A percentile compares a stretch with the other conserved stretches of the same genome.
phyloP scores from a whole-genome alignment of 2,797 vertebrate species.

The Hipposideros larvatus region DNA sequence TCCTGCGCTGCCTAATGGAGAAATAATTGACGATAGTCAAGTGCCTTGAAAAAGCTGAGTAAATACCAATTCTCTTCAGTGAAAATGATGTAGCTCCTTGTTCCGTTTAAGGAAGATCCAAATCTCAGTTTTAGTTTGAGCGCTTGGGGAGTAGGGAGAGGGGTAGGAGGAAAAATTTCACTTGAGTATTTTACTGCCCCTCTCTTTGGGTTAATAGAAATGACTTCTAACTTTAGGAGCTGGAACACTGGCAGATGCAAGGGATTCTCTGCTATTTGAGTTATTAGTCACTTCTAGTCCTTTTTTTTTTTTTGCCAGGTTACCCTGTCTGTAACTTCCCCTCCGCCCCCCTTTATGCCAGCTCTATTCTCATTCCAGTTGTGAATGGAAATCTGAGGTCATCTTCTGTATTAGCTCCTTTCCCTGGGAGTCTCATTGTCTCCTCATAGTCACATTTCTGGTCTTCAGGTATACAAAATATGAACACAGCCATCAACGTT shows the following conservation, averaged over 20 bases:
- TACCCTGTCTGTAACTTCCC: background rate
- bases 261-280: constrained; percentile 44
- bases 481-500: constrained; percentile 1
- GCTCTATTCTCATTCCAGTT: constrained; percentile 27
- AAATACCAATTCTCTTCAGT: constrained; percentile 71
- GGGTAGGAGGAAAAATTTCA: constrained; percentile 2
- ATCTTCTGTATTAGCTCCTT: constrained; percentile 40
- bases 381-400: constrained; percentile 52
- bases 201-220: constrained; percentile 58
- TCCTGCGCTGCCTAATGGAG: constrained; percentile 61
- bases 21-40: constrained; percentile 80
- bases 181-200: constrained; percentile 37
- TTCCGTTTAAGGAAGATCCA: constrained; percentile 56
- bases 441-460: constrained; percentile 45
- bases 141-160: background rate
- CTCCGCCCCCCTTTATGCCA: background rate
- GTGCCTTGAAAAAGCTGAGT: constrained; percentile 66
- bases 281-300: constrained; percentile 20
- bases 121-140: constrained; percentile 58
- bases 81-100: constrained; percentile 48
- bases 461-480: constrained; percentile 18
- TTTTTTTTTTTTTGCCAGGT: background rate
- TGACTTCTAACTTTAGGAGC: constrained; percentile 58
- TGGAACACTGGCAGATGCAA: constrained; percentile 21
- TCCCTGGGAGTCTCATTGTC: background rate